Evolutionary conservation across 2,797 vertebrate species (phyloP).

Genomic region (Kryptolebias ocellatus): DNA sequence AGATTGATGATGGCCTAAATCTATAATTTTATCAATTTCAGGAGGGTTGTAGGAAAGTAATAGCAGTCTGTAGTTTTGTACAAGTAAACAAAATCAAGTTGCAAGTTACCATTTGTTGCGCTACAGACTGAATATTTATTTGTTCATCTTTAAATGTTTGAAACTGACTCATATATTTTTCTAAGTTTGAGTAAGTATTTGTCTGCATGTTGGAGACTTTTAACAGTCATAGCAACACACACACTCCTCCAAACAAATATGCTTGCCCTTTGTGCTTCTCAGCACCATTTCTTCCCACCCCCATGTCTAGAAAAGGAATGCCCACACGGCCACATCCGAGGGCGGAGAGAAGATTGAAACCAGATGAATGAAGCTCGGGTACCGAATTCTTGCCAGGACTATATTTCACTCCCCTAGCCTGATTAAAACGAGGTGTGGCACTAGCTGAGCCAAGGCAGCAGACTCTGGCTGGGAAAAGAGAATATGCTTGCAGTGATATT

Average conservation of each 20-base stretch:
- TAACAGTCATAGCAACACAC: conserved; percentile 36
- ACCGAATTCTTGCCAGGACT: conserved; percentile 66
- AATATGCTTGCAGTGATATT: conserved; percentile 59
- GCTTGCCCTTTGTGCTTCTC: conserved; percentile 66
- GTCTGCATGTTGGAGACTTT: conserved; percentile 5
- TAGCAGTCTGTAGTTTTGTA: conserved; percentile 6
- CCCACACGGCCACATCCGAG: conserved; percentile 77
- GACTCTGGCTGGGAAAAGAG: conserved; percentile 55
- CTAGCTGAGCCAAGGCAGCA: conserved; percentile 58
- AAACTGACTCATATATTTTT: background rate
- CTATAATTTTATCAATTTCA: conserved; percentile 8
- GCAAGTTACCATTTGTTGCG: too few species aligned
- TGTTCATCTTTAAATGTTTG: background rate
- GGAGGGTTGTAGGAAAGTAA: conserved; percentile 6
- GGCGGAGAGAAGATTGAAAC: conserved; percentile 83
- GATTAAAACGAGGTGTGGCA: conserved; percentile 80
- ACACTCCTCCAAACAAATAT: conserved; percentile 61
- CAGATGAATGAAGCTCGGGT: conserved; percentile 82
- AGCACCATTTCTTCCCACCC: conserved; percentile 41
- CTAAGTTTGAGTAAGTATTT: conserved; percentile 15
- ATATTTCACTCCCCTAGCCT: conserved; percentile 82
- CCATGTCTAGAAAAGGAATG: conserved; percentile 75
- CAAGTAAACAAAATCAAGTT: too few species aligned
- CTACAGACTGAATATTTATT: too few species aligned
- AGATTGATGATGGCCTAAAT: background rate